phyloP scores from a whole-genome alignment of 1,140 invertebrate species.

The Triops longicaudatus region DNA sequence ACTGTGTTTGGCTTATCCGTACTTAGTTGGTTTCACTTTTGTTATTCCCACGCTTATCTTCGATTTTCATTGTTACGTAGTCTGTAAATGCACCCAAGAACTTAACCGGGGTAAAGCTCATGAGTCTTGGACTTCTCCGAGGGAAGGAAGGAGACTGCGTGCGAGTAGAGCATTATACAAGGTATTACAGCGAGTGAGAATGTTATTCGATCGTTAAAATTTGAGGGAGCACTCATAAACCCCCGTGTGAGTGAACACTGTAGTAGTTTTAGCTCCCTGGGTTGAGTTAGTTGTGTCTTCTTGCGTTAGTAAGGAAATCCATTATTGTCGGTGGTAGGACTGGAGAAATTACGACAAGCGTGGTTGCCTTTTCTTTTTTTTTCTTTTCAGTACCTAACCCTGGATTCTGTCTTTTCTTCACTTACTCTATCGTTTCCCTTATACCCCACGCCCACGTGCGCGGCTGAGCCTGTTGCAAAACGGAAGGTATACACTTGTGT shows the following conservation, averaged over 20 bases:
- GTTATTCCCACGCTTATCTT: too few relatives aligned
- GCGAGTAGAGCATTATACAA: too few relatives aligned
- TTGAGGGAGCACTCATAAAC: too few relatives aligned
- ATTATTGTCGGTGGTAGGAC: neutral
- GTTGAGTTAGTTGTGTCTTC: neutral
- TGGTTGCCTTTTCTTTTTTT: neutral
- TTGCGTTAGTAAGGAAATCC: neutral
- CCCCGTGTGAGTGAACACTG: neutral
- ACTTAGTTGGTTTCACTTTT: too few relatives aligned
- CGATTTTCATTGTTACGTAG: too few relatives aligned
- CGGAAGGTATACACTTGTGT: neutral
- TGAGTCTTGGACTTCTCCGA: too few relatives aligned
- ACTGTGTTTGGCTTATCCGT: too few relatives aligned
- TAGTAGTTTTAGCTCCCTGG: neutral
- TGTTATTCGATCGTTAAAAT: too few relatives aligned
- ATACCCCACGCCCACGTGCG: constrained; percentile 3
- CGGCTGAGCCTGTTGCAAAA: neutral
- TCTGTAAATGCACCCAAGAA: too few relatives aligned
- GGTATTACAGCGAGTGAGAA: too few relatives aligned
- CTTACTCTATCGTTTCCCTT: neutral
- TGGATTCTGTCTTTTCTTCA: neutral
- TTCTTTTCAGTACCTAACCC: neutral
- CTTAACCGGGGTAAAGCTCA: too few relatives aligned
- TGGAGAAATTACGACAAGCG: neutral
- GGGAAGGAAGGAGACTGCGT: too few relatives aligned